A percentile compares a stretch with the other conserved stretches of the same genome.
phyloP scores from a whole-genome alignment of 2,888 invertebrate genomes.

The Sarcophaga carnaria region DNA sequence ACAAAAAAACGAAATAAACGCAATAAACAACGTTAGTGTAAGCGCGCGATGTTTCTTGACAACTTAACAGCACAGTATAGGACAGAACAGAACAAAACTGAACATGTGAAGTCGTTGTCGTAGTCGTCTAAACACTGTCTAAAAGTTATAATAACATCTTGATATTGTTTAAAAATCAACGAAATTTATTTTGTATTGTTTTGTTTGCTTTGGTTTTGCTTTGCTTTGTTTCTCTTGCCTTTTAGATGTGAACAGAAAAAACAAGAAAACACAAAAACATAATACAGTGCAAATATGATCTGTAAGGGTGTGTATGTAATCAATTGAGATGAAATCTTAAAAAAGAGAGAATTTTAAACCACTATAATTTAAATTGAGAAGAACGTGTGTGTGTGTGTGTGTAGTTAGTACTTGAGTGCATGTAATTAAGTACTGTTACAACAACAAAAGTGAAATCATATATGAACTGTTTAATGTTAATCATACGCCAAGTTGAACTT shows the following conservation, averaged over 20 bases:
- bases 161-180: conserved; percentile 8
- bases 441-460: not conserved
- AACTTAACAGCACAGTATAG: not conserved
- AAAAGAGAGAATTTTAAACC: conserved; percentile 15
- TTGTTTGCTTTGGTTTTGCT: conserved; percentile 13
- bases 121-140: conserved; percentile 42
- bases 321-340: not conserved
- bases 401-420: not conserved
- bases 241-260: no score
- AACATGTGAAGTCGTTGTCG: conserved; percentile 10
- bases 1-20: not conserved
- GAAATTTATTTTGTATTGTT: conserved; percentile 8
- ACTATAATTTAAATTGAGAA: not conserved
- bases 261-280: no score
- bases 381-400: no score
- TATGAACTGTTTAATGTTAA: conserved; percentile 24
- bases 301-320: not conserved
- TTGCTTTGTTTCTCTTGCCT: conserved; percentile 1
- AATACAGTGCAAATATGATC: no score
- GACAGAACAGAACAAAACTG: not conserved
- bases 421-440: conserved; percentile 1
- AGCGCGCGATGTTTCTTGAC: conserved; percentile 14
- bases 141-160: conserved; percentile 10
- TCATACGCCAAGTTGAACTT: conserved; percentile 42
- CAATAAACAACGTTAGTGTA: no score